Evolutionary conservation across 2,797 vertebrate genomes (phyloP), one percentile per base, ranked within the genome.

Genomic region (Amazona ochrocephala): DNA sequence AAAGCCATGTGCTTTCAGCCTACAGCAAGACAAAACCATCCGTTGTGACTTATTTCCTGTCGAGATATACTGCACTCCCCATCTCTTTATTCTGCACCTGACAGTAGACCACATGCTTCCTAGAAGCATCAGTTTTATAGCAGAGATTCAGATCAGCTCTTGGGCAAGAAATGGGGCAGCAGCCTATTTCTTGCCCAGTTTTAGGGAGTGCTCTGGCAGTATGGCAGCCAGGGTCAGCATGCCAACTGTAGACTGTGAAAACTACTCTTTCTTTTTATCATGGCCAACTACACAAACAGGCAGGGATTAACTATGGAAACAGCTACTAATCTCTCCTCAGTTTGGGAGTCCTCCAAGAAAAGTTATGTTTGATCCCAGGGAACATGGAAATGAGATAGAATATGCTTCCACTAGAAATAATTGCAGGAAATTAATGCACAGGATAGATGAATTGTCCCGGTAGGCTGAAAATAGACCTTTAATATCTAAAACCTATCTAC

Each of bases 61-160:
- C 23, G 60, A 32, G 26, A 4, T 5, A 8, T 6, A 39, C 2
- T 5, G 39, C 29, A 30, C 20, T 8, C 5, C 3, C n/a, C 17
- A 21, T 2, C 39, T 53, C 77, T 58, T 34, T 23, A 60, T 30
- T 47, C 39, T 56, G 53, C 37, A 4, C 32, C 5, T 16, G 58
- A 5, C 32, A 24, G 45, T 1, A 7, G 23, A 13, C 4, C 48
- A 11, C 34, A 6, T 0, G 0, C 1, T 18, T 32, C 32, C 62
- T 29, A 17, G 21, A 11, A 58, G 39, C 45, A 42, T 16, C 48
- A 48, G 18, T 39, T 50, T 58, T n/a, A 26, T 10, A 27, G 60
- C 30, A 58, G 75, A 45, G 64, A 8, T 58, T 47, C 50, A 50
- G 47, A 65, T 19, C 45, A 41, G 50, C 45, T 58, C 20, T 7